These are phyloP conservation scores for Edolisoma coerulescens DNA, from an alignment of 2,113 vertebrate species.

Conservation along the genomic window DNA sequence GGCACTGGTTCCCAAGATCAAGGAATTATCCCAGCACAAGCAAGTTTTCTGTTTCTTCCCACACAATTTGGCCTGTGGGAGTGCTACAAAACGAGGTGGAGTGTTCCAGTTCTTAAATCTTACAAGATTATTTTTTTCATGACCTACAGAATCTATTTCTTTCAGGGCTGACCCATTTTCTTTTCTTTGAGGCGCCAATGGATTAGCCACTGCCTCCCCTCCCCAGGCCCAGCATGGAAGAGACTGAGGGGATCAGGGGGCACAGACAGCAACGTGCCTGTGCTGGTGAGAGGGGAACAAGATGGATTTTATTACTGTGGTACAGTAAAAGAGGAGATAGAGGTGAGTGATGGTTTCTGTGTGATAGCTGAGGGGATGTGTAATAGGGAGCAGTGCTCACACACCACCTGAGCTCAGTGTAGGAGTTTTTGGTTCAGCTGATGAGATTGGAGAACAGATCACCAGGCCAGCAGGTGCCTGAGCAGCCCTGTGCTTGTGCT, in stretches of 20 bases:
- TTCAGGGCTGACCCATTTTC: neutral
- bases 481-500: neutral
- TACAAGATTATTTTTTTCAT: neutral
- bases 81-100: neutral
- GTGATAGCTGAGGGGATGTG: rapidly evolving
- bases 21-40: neutral
- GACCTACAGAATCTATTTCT: neutral
- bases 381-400: neutral
- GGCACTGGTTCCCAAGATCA: neutral
- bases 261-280: conserved; percentile 48
- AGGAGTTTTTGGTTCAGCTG: neutral
- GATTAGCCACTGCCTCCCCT: neutral
- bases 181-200: conserved; percentile 62
- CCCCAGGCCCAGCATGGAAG: neutral
- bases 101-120: neutral
- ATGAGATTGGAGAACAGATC: neutral
- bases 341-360: conserved; percentile 63
- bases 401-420: neutral
- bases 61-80: neutral
- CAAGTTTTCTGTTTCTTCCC: neutral
- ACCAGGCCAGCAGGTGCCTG: neutral
- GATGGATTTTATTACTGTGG: conserved; percentile 84
- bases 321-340: conserved; percentile 73
- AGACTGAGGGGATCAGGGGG: neutral
- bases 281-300: conserved; percentile 77